Evolutionary conservation across 2,113 vertebrate genomes (phyloP), one percentile per base, ranked within the genome.

Genomic region (Neogale vison): DNA sequence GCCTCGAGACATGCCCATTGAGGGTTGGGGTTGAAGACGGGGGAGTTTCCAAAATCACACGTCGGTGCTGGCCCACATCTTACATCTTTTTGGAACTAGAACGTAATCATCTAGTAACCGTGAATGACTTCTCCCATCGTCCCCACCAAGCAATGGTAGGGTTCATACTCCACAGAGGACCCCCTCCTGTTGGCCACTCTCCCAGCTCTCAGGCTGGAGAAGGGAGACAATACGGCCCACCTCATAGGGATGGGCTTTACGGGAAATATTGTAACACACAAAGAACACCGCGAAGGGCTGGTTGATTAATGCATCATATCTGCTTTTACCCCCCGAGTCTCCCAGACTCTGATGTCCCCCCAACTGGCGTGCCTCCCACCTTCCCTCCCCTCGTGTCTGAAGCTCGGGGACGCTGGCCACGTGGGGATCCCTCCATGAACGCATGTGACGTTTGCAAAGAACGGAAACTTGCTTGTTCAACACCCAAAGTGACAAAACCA

Each of bases 171-270:
- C 59, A 7, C 0, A 1, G 12, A 47, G 14, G 42, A 29, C 34
- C 42, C 9, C 1, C 5, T 8, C 74, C 42, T 2, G 3, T 13
- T 12, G n/a, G 2, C 21, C 39, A 14, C 17, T 20, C 0, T 2
- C 12, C 29, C 31, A n/a, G n/a, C 31, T 13, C 0, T 4, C 23
- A 26, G 23, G 2, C 15, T 21, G n/a, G 67, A n/a, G 10, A 47
- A 47, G 1, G 14, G 13, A 39, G 1, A 13, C 0, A 6, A 7
- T 14, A 1, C 9, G 10, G 1, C 23, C 15, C 15, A 1, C 1
- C 3, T 84, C 67, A 10, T 4, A 52, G 4, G 42, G 12, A 57
- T 15, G 2, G 17, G 8, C 26, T 71, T 10, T 42, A 5, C 1
- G 29, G 15, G 17, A 59, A 18, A 23, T n/a, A 4, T 45, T 71